A percentile compares a stretch with the other conserved stretches of the same genome.
phyloP scores from a whole-genome alignment of 2,113 vertebrate genomes.

The Sphyrna mokarran region DNA sequence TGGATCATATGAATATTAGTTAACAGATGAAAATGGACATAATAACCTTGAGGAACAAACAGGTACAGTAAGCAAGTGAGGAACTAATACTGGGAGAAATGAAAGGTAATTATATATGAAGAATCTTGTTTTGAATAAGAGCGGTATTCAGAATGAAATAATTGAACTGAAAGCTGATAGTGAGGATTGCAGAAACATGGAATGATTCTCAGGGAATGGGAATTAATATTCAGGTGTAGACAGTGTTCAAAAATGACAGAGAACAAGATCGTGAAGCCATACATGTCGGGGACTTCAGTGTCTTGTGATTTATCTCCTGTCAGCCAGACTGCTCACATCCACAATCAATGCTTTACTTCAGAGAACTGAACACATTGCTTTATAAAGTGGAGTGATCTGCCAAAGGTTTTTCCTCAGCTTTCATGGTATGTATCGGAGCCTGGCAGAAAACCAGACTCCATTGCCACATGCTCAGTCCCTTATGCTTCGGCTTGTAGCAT shows the following conservation, averaged over 20 bases:
- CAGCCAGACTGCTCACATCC: neutral
- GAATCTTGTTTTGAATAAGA: neutral
- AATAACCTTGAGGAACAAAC: neutral
- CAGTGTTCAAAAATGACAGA: neutral
- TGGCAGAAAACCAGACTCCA: neutral
- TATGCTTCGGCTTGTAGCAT: neutral
- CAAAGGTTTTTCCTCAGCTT: neutral
- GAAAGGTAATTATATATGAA: neutral
- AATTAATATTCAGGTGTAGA: neutral
- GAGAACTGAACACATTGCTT: neutral
- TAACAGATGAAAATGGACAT: neutral
- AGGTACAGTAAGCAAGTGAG: neutral
- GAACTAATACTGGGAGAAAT: neutral
- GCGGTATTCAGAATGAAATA: neutral
- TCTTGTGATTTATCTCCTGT: neutral
- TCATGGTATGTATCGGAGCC: neutral
- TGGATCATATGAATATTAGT: neutral
- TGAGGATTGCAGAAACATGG: neutral
- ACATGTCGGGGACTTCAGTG: neutral
- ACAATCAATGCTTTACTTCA: neutral
- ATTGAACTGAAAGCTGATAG: neutral
- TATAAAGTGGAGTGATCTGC: neutral
- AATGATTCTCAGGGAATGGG: neutral
- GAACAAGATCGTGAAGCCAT: neutral
- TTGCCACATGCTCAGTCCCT: neutral